A percentile compares a stretch with the other conserved stretches of the same genome.
Evolutionary conservation across 1,140 invertebrate genomes (phyloP).

Genomic region (Asobara japonica): DNA sequence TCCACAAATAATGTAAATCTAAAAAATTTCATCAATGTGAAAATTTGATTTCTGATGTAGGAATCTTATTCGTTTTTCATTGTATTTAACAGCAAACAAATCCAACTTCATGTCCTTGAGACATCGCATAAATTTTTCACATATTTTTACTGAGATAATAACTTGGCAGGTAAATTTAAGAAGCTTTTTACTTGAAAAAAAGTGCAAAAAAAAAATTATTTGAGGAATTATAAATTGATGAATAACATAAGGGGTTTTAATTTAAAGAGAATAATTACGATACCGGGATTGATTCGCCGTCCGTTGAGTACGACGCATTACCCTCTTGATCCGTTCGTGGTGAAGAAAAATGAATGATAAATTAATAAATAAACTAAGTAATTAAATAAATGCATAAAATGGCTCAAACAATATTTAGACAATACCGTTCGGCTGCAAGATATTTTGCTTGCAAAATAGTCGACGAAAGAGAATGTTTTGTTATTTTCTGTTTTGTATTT

Average conservation of each 20-base stretch:
- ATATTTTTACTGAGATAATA: too few species aligned
- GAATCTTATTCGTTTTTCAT: too few species aligned
- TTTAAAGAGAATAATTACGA: conserved; percentile 13
- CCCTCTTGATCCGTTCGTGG: conserved; percentile 26
- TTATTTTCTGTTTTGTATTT: conserved; percentile 18
- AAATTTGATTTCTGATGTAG: too few species aligned
- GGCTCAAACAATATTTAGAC: conserved; percentile 33
- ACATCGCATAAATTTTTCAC: too few species aligned
- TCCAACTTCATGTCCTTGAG: too few species aligned
- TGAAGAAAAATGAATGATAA: conserved; percentile 7
- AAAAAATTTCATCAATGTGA: too few species aligned
- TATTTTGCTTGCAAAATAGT: conserved; percentile 27
- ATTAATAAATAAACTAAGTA: conserved; percentile 15
- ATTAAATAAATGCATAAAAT: conserved; percentile 23
- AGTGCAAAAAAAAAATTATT: background rate
- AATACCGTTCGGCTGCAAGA: conserved; percentile 34
- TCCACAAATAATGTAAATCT: too few species aligned
- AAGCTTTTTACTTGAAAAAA: background rate
- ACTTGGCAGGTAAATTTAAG: too few species aligned
- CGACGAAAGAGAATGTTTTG: conserved; percentile 2
- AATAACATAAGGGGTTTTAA: background rate
- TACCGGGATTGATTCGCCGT: conserved; percentile 34
- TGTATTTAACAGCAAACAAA: too few species aligned
- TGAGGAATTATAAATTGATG: background rate
- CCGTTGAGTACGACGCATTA: conserved; percentile 34